Evolutionary conservation across 2,888 invertebrate genomes (phyloP).

Genomic region (Marasmarcha lunaedactyla): DNA sequence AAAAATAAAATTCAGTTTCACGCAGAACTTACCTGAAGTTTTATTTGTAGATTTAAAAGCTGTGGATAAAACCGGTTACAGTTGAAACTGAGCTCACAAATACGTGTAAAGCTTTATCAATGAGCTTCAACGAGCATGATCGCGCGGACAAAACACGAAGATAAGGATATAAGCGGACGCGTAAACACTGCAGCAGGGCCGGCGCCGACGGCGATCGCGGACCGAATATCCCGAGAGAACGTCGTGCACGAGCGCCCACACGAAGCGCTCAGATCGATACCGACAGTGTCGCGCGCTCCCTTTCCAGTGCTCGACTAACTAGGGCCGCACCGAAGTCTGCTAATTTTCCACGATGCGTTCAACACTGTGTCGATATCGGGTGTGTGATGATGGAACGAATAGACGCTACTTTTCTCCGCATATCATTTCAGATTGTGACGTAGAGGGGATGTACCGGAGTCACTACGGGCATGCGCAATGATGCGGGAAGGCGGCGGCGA

Average conservation of each 20-base stretch:
- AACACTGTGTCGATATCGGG: not conserved
- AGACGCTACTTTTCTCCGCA: constrained; percentile 37
- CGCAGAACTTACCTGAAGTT: not conserved
- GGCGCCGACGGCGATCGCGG: constrained; percentile 63
- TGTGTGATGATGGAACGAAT: constrained; percentile 21
- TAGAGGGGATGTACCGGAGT: constrained; percentile 43
- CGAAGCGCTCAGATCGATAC: constrained; percentile 60
- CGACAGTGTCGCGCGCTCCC: constrained; percentile 47
- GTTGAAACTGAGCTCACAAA: too few relatives aligned
- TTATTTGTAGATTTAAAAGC: not conserved
- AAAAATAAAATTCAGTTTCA: not conserved
- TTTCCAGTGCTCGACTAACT: constrained; percentile 38
- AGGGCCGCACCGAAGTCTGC: constrained; percentile 16
- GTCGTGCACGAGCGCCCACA: constrained; percentile 52
- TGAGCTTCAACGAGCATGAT: constrained; percentile 50
- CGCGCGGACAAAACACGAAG: constrained; percentile 47
- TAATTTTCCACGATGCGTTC: not conserved
- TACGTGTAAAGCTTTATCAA: constrained; percentile 47
- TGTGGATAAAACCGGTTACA: too few relatives aligned
- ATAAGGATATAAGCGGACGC: constrained; percentile 42
- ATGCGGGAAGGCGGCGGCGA: constrained; percentile 35
- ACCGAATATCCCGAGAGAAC: constrained; percentile 60
- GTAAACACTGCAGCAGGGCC: constrained; percentile 61
- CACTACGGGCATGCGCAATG: constrained; percentile 54
- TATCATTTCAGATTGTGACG: constrained; percentile 47